Percentiles rank a stretch among this genome's conserved stretches.
Conservation (phyloP, 2,113 vertebrate genomes). For the Callithrix jacchus region DNA sequence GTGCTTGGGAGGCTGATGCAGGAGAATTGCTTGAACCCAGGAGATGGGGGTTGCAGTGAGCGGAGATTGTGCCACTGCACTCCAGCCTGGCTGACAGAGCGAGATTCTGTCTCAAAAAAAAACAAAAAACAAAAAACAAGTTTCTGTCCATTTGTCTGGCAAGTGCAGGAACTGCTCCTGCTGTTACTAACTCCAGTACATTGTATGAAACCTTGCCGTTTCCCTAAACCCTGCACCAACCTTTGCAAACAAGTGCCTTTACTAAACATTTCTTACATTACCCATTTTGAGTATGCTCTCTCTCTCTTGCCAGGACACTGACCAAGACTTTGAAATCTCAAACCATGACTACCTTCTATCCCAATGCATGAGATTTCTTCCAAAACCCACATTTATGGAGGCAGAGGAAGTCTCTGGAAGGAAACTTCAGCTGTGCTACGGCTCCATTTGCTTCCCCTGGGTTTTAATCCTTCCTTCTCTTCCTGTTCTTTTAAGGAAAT, state of each 20-base stretch:
- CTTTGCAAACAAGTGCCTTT: neutral
- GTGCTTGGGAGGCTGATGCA: too few relatives aligned
- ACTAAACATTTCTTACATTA: neutral
- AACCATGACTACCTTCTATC: neutral
- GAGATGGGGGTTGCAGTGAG: too few relatives aligned
- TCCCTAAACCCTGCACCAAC: neutral
- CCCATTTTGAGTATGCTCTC: neutral
- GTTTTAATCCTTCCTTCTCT: neutral
- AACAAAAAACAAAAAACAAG: neutral
- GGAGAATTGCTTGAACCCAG: too few relatives aligned
- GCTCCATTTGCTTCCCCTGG: neutral
- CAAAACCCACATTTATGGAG: neutral
- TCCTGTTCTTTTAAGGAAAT: constrained; percentile 39
- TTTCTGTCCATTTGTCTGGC: neutral
- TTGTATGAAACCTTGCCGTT: neutral
- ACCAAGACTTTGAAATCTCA: neutral
- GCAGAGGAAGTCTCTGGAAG: neutral
- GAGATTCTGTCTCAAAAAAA: too few relatives aligned
- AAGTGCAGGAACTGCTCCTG: neutral
- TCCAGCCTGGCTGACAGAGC: too few relatives aligned
- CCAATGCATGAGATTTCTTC: neutral
- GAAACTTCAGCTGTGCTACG: neutral
- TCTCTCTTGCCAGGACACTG: neutral
- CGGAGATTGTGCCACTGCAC: too few relatives aligned
- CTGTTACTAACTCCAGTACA: neutral